Base-by-base conservation (phyloP, 2,888 invertebrate species). In the Cantharis flavilabris region DNA sequence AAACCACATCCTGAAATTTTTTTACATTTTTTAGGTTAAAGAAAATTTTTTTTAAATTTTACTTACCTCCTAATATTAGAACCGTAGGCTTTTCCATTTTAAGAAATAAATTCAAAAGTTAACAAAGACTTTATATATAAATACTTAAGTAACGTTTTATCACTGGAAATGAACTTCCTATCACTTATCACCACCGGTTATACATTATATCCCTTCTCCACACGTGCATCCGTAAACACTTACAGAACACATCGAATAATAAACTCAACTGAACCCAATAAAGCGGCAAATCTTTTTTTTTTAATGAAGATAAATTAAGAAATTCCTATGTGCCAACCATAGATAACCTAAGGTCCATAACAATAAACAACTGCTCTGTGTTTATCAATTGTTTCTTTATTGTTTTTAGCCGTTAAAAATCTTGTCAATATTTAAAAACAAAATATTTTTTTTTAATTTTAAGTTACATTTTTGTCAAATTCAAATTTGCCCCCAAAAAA, bases 1-100 rank as follows among this genome's bases (percentile, higher is more conserved):
- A 98, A 97, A 84, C 97, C 97, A 89, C 97, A 97, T 88, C 97
- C 97, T 97, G 89, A 70, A 87, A 85, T 81, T 79, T 83, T n/a
- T 73, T 16, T 69, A 13, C 26, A 18, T 18, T 33, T 73, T 72
- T 75, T 70, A 79, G 73, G 73, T 76, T 77, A 77, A 13, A 49
- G 69, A 11, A 33, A 10, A 13, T n/a, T 2, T n/a, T 49, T 62
- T 30, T n/a, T 5, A 23, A 16, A 30, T 23, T 5, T 2, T 33
- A 80, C 79, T 81, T 81, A 85, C 85, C 85, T 76, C 86, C 86
- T 62, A 86, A 81, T 77, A 86, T 80, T 79, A 86, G 79, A 78
- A 86, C 82, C 73, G 81, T 81, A 33, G 84, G 83, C 77, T 86
- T 85, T 30, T 84, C 84, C 86, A 86, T 86, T 71, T 64, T 80